Evolutionary conservation across 2,888 invertebrate genomes (phyloP), one percentile per base, ranked within the genome.

Genomic region (Brachynemurus nebulosus): DNA sequence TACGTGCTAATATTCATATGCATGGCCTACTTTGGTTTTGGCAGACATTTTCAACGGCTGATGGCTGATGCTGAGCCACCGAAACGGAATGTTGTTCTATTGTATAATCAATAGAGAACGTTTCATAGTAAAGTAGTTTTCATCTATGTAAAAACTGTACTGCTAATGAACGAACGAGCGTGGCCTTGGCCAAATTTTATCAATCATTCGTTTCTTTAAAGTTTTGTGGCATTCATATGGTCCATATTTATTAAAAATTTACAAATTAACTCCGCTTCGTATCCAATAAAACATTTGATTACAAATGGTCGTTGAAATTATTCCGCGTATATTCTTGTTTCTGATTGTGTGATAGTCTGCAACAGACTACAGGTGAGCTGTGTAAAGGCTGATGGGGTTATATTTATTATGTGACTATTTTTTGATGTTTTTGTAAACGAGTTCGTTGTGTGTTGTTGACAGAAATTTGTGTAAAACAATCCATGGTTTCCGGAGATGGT

Each of bases 401-500:
- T 49, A 44, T 44, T 44, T 37, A 35, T 5, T 16, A 27, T 25
- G 40, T 27, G 17, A 25, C 17, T n/a, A n/a, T n/a, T n/a, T n/a
- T n/a, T n/a, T n/a, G n/a, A n/a, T n/a, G n/a, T n/a, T n/a, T n/a
- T 30, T 11, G n/a, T 16, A 14, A 37, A 16, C 17, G 18, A 14
- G 18, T 14, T 16, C n/a, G 20, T 20, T 21, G 12, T 20, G 14
- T 40, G 16, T 35, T 45, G n/a, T 45, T 40, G 34, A 34, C 55
- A 62, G 62, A 61, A 58, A 53, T 58, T 56, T 54, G 55, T 52
- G 50, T 58, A 54, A 60, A 63, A 62, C 60, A 59, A 69, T 71
- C 71, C 67, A 72, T 72, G 72, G 69, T 69, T 71, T 69, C 81
- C 80, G 85, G 86, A 84, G 81, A 90, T 91, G 90, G 86, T 90